Evolutionary conservation across 2,888 invertebrate genomes (phyloP).

Genomic region (Pseudococcus jackbeardsleyi): DNA sequence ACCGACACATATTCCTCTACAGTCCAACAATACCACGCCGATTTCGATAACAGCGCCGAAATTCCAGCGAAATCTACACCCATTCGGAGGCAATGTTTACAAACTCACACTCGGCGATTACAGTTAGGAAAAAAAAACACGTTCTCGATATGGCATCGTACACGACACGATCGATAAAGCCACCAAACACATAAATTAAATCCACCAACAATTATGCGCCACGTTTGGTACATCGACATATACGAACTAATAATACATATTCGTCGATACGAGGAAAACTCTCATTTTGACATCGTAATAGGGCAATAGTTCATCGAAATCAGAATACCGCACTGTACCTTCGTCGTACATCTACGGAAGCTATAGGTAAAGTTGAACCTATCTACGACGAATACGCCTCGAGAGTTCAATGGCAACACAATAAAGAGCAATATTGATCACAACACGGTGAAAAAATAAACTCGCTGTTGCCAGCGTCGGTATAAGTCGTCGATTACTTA

Average conservation of each 20-base stretch:
- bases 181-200: slow-evolving; percentile 2
- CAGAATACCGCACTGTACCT: neutral
- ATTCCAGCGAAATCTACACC: neutral
- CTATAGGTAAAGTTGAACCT: neutral
- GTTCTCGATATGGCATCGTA: neutral
- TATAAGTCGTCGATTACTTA: neutral
- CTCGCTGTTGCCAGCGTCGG: neutral
- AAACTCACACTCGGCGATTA: neutral
- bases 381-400: neutral
- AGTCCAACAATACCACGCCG: neutral
- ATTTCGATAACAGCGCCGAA: neutral
- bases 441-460: neutral
- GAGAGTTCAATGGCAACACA: neutral
- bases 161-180: neutral
- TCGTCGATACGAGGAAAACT: neutral
- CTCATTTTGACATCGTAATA: neutral
- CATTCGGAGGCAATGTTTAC: neutral
- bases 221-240: neutral
- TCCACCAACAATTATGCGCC: neutral
- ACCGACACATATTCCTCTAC: too few species aligned
- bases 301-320: neutral
- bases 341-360: too few species aligned
- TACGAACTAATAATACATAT: neutral
- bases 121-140: neutral
- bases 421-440: neutral